phyloP scores from a whole-genome alignment of 2,113 vertebrate species.

The Pluvialis apricaria region DNA sequence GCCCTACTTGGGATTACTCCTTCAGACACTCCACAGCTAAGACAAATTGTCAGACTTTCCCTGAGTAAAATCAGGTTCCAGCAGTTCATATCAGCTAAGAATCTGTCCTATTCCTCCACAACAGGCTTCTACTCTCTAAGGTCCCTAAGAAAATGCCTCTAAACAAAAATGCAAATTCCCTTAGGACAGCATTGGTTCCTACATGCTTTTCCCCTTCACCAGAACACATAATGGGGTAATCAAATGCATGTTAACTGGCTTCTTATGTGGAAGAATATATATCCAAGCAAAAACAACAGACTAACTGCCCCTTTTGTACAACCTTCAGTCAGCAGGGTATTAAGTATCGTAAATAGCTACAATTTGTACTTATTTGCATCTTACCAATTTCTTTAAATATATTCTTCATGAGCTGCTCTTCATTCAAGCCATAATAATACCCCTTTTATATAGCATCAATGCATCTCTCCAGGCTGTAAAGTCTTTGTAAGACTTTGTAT shows the following conservation, averaged over 20 bases:
- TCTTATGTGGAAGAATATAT: background rate
- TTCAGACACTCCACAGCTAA: background rate
- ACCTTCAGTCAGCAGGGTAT: background rate
- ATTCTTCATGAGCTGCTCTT: background rate
- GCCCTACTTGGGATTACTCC: background rate
- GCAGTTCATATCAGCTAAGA: background rate
- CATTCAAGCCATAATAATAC: background rate
- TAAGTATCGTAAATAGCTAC: background rate
- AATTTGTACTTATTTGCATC: background rate
- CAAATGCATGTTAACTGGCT: background rate
- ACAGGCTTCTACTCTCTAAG: background rate
- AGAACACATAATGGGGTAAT: background rate
- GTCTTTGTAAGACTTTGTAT: slow-evolving; percentile 1
- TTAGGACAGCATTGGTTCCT: background rate
- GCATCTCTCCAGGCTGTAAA: background rate
- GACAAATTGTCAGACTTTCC: background rate
- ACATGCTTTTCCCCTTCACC: background rate
- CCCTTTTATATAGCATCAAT: background rate
- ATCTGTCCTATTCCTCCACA: background rate
- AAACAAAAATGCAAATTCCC: background rate
- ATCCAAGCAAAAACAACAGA: slow-evolving; percentile 1
- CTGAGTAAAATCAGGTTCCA: background rate
- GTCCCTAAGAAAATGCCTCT: background rate
- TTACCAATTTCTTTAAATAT: background rate
- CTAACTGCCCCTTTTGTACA: background rate